phyloP scores from a whole-genome alignment of 2,113 vertebrate genomes.

The Sardina pilchardus region DNA sequence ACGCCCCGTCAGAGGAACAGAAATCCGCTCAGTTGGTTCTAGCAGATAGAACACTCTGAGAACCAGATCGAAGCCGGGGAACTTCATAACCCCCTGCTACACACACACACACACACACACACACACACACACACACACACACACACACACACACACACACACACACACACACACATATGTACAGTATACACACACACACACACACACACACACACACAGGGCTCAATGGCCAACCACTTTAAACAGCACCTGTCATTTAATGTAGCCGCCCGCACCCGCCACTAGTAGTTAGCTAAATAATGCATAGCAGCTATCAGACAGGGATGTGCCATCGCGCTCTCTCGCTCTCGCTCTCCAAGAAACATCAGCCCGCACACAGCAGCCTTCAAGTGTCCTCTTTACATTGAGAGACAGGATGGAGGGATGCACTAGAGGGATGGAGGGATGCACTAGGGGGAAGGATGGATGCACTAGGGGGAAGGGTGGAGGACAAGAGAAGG shows the following conservation, averaged over 20 bases:
- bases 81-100: not conserved
- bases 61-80: slow-evolving; percentile 55
- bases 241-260: slow-evolving; percentile 48
- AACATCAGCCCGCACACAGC: not conserved
- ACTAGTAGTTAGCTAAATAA: slow-evolving; percentile 62
- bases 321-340: too few relatives aligned
- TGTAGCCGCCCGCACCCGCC: slow-evolving; percentile 47
- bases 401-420: not conserved
- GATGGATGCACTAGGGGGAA: not conserved
- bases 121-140: not conserved
- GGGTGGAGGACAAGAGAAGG: not conserved
- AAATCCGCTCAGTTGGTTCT: slow-evolving; percentile 54
- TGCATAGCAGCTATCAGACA: slow-evolving; percentile 55
- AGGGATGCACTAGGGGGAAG: not conserved
- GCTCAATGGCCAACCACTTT: not conserved
- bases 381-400: not conserved
- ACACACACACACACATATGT: not conserved
- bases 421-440: not conserved
- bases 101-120: not conserved
- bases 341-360: not conserved
- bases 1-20: slow-evolving; percentile 26
- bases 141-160: not conserved
- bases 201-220: not conserved
- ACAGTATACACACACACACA: not conserved
- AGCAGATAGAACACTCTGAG: slow-evolving; percentile 52